Base-by-base conservation (phyloP, 1,140 invertebrate genomes). In the Penaeus japonicus region DNA sequence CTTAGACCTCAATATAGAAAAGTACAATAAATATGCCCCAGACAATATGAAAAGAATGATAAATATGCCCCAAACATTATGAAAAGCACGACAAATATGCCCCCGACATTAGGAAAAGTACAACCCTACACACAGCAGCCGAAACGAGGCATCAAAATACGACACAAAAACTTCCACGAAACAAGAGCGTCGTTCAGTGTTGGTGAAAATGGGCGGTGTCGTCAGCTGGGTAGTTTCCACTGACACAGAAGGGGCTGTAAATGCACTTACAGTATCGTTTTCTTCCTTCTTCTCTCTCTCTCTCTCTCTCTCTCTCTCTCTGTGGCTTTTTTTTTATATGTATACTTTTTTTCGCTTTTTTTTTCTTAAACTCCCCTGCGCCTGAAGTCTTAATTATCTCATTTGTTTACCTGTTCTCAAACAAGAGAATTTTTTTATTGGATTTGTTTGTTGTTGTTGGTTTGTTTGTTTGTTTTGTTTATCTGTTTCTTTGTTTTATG, bases 361-460 rank as follows among this genome's bases (percentile, higher is more conserved):
- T 47, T 47, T 47, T 47, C 1, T 47, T 39, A 39, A 39, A 39
- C 39, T 47, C 3, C 15, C 47, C 47, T 47, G 1, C 10, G 1
- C 47, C 10, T 15, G 10, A 47, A 84, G 83, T 84, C 83, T 84
- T 75, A 84, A 84, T 84, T 73, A 53, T 84, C 83, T 84, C 73
- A 84, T 84, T 84, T 84, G 65, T 84, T 84, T 84, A 84, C 83
- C 57, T 84, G 75, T 47, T 65, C 83, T 53, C 83, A 84, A 84
- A 84, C 70, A 47, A 84, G 24, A 47, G 55, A 75, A 70, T 84
- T 73, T 73, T 73, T 73, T n/a, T 75, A 55, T 84, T 84, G 73
- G 57, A n/a, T 30, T 62, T 24, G 59, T 30, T 57, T 18, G 55
- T 57, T 39, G 55, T 78, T 39, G 75, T 78, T 35, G n/a, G n/a